Conservation (phyloP, 2,113 vertebrate species). For the Oxyruncus cristatus region DNA sequence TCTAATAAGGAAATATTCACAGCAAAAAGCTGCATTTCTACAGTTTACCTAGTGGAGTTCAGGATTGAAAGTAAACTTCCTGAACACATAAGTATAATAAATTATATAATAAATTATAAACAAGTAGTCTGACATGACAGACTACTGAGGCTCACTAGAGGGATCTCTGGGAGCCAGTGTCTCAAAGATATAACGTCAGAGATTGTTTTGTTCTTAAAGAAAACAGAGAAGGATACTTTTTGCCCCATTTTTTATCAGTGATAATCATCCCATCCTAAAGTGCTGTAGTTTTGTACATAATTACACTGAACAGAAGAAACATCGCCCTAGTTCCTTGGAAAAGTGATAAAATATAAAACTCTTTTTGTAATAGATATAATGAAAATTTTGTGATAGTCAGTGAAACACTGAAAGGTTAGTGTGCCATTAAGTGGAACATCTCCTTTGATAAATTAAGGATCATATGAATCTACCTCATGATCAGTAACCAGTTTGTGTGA, state of each 20-base stretch:
- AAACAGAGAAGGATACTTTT: background rate
- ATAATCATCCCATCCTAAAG: background rate
- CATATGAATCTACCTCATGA: background rate
- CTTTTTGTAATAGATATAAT: background rate
- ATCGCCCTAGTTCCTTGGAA: background rate
- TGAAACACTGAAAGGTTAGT: background rate
- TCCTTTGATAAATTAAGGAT: background rate
- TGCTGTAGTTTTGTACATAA: background rate
- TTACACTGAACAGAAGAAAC: background rate
- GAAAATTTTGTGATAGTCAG: background rate
- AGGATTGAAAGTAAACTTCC: background rate
- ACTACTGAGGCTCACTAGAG: background rate
- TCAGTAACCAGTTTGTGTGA: background rate
- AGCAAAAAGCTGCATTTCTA: background rate
- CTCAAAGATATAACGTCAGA: background rate
- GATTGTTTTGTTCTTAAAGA: background rate
- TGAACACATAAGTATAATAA: background rate
- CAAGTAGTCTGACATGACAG: background rate
- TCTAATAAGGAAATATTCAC: background rate
- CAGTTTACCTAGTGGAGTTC: background rate
- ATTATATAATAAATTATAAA: background rate
- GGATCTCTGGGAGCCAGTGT: background rate
- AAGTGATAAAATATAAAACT: background rate
- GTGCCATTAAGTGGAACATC: background rate
- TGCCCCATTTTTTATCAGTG: background rate